These are phyloP conservation scores for Spermophilus dauricus DNA, from an alignment of 2,113 vertebrate genomes.

Conservation along the genomic window DNA sequence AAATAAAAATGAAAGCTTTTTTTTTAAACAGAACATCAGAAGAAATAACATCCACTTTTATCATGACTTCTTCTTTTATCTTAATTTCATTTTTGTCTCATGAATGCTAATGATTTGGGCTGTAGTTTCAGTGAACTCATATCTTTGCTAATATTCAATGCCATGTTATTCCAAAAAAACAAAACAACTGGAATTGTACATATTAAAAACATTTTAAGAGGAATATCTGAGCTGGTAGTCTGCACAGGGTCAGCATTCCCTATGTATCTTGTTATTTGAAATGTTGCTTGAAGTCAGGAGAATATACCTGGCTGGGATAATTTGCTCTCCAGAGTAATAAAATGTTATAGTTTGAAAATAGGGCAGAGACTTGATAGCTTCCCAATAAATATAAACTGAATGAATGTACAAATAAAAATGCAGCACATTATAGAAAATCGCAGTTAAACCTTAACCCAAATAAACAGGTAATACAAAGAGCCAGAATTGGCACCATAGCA, in stretches of 20 bases:
- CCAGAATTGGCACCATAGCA: background rate
- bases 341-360: slow-evolving; percentile 16
- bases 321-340: slow-evolving; percentile 54
- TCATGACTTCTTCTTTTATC: slow-evolving; percentile 42
- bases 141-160: slow-evolving; percentile 57
- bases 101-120: slow-evolving; percentile 46
- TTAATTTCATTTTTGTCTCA: slow-evolving; percentile 58
- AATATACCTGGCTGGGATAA: background rate
- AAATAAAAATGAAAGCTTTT: slow-evolving; percentile 41
- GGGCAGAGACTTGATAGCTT: background rate
- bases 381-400: background rate
- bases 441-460: background rate
- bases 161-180: background rate
- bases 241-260: background rate
- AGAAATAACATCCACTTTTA: slow-evolving; percentile 24
- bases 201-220: background rate
- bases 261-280: background rate
- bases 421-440: background rate
- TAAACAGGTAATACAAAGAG: background rate
- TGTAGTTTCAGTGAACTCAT: background rate
- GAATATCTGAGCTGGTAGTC: background rate
- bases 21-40: background rate
- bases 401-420: background rate
- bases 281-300: background rate
- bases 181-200: background rate